phyloP scores from a whole-genome alignment of 2,888 invertebrate species.

The Podotricha telesiphe region DNA sequence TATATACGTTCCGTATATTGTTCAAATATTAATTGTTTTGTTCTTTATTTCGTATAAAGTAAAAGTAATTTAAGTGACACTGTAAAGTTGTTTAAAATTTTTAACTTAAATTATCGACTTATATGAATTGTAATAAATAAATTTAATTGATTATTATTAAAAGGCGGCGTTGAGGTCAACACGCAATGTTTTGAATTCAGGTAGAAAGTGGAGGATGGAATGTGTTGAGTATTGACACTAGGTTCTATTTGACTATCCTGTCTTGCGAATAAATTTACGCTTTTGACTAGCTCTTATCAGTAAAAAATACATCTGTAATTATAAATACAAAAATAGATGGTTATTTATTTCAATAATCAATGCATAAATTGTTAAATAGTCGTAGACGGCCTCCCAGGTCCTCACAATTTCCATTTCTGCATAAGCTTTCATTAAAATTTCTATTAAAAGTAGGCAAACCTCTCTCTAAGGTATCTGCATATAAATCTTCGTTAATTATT shows the following conservation, averaged over 20 bases:
- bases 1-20: not conserved
- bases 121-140: no score
- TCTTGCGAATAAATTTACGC: no score
- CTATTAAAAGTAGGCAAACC: not conserved
- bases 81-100: not conserved
- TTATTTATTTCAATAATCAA: not conserved
- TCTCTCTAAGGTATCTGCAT: not conserved
- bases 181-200: no score
- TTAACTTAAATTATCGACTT: not conserved
- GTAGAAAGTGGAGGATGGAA: no score
- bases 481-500: not conserved
- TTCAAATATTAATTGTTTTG: constrained; percentile 2
- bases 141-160: no score
- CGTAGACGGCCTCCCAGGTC: not conserved
- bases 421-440: not conserved
- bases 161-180: no score
- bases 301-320: no score
- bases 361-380: not conserved
- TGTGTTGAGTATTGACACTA: no score
- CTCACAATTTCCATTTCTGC: not conserved
- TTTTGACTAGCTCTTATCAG: no score
- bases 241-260: no score
- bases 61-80: not conserved
- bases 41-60: not conserved
- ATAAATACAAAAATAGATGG: no score